Conservation (phyloP, 2,797 vertebrate species). For the Spheniscus humboldti region DNA sequence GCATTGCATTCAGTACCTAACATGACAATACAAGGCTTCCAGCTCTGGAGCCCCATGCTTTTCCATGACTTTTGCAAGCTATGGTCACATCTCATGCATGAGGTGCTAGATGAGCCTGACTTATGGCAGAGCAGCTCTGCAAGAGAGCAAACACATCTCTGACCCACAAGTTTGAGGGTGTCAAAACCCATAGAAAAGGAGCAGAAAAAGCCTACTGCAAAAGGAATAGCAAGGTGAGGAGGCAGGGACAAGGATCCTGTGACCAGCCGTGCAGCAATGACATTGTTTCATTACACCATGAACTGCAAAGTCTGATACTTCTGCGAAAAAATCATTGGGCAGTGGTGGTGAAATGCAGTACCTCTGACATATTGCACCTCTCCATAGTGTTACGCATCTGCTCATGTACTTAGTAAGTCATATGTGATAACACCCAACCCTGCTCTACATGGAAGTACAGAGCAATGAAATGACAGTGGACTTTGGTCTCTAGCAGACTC, state of each 20-base stretch:
- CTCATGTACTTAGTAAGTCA: background rate
- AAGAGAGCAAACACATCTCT: background rate
- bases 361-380: background rate
- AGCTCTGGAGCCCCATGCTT: background rate
- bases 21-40: background rate
- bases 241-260: background rate
- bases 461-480: background rate
- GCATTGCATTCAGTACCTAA: background rate
- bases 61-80: background rate
- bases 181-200: background rate
- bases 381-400: accelerated
- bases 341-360: background rate
- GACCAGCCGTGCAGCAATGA: background rate
- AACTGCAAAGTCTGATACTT: background rate
- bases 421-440: background rate
- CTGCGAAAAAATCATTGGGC: accelerated
- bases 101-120: background rate
- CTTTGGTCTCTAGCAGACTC: background rate
- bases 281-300: background rate
- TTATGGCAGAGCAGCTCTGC: background rate
- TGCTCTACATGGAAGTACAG: background rate
- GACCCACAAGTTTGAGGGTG: background rate
- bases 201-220: background rate
- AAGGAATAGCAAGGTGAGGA: background rate
- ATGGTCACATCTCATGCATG: background rate